Percentiles rank a stretch among this genome's conserved stretches.
Evolutionary conservation across 1,140 invertebrate genomes (phyloP).

Genomic region (Dreissena polymorpha): DNA sequence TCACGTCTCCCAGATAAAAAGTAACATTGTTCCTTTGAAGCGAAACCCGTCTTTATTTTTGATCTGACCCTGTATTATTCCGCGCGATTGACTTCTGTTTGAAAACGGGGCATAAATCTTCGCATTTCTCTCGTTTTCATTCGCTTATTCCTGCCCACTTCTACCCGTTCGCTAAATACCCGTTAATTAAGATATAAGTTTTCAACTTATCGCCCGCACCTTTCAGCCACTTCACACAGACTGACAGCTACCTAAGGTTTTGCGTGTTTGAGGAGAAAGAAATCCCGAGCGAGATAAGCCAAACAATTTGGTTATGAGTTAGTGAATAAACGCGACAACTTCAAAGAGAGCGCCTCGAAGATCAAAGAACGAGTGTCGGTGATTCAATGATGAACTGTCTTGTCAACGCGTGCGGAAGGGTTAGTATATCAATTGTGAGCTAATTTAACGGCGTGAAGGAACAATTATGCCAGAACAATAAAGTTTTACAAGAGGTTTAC

Average conservation of each 20-base stretch:
- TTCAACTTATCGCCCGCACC: conserved; percentile 6
- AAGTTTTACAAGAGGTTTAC: too few relatives aligned
- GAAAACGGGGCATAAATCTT: neutral
- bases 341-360: neutral
- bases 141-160: neutral
- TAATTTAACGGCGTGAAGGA: too few relatives aligned
- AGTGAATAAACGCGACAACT: neutral
- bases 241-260: neutral
- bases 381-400: neutral
- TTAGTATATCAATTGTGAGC: too few relatives aligned
- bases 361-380: neutral
- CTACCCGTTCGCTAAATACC: conserved; percentile 5
- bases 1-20: neutral
- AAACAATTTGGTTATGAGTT: neutral
- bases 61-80: neutral
- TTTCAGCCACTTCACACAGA: neutral
- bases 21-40: neutral
- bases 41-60: neutral
- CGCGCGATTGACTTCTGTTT: neutral
- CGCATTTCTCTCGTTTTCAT: conserved; percentile 1
- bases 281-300: neutral
- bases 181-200: conserved; percentile 24
- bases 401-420: neutral
- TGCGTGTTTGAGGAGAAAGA: neutral
- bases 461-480: too few relatives aligned